These are phyloP conservation scores for Phodopus roborovskii DNA, from an alignment of 2,113 vertebrate species.

Conservation along the genomic window DNA sequence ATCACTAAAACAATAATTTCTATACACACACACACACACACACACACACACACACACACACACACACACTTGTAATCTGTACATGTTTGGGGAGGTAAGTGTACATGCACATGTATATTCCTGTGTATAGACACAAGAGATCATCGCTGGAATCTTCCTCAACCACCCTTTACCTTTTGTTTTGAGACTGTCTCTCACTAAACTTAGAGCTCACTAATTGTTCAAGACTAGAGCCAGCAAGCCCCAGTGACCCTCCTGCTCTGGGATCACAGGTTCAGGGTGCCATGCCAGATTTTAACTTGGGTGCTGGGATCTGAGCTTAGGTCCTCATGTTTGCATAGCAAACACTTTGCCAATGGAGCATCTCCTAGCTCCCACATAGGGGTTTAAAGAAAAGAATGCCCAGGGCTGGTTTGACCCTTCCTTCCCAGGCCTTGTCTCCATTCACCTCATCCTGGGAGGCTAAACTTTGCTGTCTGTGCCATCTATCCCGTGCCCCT, in stretches of 20 bases:
- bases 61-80: not conserved
- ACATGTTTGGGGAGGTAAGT: not conserved
- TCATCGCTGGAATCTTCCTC: not conserved
- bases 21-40: not conserved
- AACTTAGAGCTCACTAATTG: not conserved
- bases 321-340: not conserved
- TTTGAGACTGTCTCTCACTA: not conserved
- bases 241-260: not conserved
- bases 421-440: accelerated
- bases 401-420: accelerated
- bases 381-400: not conserved
- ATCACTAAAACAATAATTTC: not conserved
- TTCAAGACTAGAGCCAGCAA: not conserved
- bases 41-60: not conserved
- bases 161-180: not conserved
- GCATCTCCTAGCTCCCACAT: no score
- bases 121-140: not conserved
- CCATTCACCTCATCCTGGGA: not conserved
- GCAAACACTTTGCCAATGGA: not conserved
- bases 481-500: not conserved
- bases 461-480: not conserved
- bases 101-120: not conserved
- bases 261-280: not conserved
- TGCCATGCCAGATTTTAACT: not conserved
- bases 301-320: not conserved